Percentiles rank a stretch among this genome's conserved stretches.
These are phyloP conservation scores for Acanthaster planci DNA, from an alignment of 35 echinoderm and acorn worm species.

Conservation along the genomic window DNA sequence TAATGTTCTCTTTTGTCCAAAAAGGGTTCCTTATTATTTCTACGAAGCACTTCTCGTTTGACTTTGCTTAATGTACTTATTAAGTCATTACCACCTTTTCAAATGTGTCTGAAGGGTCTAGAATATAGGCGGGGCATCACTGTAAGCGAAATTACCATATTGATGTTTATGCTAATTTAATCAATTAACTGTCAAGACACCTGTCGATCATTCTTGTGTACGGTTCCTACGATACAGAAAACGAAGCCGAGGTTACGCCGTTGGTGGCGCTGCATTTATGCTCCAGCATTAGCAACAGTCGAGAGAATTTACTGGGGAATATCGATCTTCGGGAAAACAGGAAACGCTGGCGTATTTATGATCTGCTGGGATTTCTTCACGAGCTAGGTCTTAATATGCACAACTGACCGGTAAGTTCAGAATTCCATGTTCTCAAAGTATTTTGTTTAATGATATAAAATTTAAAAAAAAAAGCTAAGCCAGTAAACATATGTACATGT, in stretches of 20 bases:
- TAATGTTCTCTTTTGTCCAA: too few relatives aligned
- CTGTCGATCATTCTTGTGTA: conserved; percentile 22
- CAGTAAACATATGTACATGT: too few relatives aligned
- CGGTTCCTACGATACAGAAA: conserved; percentile 12
- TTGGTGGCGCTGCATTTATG: conserved; percentile 5
- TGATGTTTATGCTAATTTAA: conserved; percentile 12
- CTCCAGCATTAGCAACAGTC: neutral
- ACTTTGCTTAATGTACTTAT: too few relatives aligned
- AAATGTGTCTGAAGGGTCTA: too few relatives aligned
- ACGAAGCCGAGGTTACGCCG: neutral
- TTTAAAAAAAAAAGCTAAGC: too few relatives aligned
- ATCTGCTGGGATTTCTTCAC: neutral
- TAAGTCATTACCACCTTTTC: neutral
- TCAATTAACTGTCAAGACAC: conserved; percentile 16
- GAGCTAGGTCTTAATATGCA: neutral
- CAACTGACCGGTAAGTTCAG: too few relatives aligned
- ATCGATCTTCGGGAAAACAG: conserved; percentile 9
- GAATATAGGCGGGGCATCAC: too few relatives aligned
- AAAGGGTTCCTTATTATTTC: too few relatives aligned
- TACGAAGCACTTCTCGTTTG: too few relatives aligned
- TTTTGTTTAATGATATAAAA: too few relatives aligned
- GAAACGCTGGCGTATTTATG: neutral
- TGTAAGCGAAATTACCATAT: conserved; percentile 5
- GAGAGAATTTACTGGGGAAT: neutral
- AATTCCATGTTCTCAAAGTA: neutral